Conservation (phyloP, 2,888 invertebrate species). For the Atherix ibis region DNA sequence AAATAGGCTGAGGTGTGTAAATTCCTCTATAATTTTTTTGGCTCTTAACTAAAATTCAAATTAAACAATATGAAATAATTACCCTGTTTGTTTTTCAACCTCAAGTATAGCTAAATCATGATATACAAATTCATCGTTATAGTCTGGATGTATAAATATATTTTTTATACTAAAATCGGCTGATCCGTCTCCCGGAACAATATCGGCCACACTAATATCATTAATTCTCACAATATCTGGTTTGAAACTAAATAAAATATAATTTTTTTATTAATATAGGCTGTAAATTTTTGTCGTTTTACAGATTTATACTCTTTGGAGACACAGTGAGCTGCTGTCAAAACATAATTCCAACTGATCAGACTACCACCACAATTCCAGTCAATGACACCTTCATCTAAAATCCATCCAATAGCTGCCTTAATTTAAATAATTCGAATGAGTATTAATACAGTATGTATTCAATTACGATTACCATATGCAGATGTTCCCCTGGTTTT, state of each 20-base stretch:
- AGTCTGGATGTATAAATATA: conserved; percentile 32
- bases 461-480: conserved; percentile 38
- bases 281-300: background rate
- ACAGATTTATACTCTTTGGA: background rate
- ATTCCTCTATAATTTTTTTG: background rate
- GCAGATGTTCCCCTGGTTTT: conserved; percentile 37
- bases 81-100: conserved; percentile 25
- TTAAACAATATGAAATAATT: too few relatives aligned
- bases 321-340: conserved; percentile 12
- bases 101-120: conserved; percentile 47
- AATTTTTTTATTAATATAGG: conserved; percentile 2
- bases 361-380: conserved; percentile 8
- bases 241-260: conserved; percentile 4
- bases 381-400: conserved; percentile 1
- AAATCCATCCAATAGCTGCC: conserved; percentile 19
- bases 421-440: conserved; percentile 8
- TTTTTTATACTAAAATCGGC: conserved; percentile 25
- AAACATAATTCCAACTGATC: conserved; percentile 7
- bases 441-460: too few relatives aligned
- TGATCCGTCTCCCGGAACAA: conserved; percentile 27
- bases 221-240: conserved; percentile 35
- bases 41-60: background rate
- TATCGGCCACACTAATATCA: conserved; percentile 30
- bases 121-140: conserved; percentile 34
- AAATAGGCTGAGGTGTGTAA: conserved; percentile 31